Evolutionary conservation across 2,797 vertebrate genomes (phyloP), one percentile per base, ranked within the genome.

Genomic region (Bufotes viridis): DNA sequence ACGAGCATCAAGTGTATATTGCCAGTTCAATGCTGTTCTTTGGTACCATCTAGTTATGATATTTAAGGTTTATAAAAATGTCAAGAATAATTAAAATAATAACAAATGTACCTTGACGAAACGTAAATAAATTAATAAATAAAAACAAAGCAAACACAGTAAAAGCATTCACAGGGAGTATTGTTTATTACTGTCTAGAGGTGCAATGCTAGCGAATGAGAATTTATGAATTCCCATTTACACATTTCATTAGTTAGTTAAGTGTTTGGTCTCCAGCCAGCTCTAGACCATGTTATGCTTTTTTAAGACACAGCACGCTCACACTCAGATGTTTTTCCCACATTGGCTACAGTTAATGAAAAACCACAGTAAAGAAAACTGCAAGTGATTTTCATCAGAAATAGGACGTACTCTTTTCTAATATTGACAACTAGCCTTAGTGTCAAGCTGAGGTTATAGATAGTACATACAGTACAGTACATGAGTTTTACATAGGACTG

Each of bases 151-250:
- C 34, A 74, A 9, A 51, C 12, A 75, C 20, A 12, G 42, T 51
- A 0, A 75, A 75, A 75, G 5, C 3, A 51, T 75, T 49, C 11
- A 74, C 51, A 24, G 51, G 49, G 7, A 13, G 20, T 22, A 51
- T 75, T 78, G 15, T 55, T 13, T 55, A 6, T 12, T 3, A 51
- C 6, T 14, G 20, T 4, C 18, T 22, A 51, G 18, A 55, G 42
- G 49, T 78, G 10, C 51, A 55, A 53, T 78, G 22, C 51, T 24
- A 14, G 75, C 14, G 75, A 74, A 49, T 74, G 18, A 20, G 18
- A 49, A 74, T 49, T 49, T 49, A 74, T 74, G 72, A 53, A 76
- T 76, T 76, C 49, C 22, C 10, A n/a, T 76, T 76, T 76, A 53
- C 74, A 51, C 20, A 76, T 51, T 76, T 76, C 49, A 76, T 76